Evolutionary conservation across 2,113 vertebrate species (phyloP), one percentile per base, ranked within the genome.

Genomic region (Pitta sordida): DNA sequence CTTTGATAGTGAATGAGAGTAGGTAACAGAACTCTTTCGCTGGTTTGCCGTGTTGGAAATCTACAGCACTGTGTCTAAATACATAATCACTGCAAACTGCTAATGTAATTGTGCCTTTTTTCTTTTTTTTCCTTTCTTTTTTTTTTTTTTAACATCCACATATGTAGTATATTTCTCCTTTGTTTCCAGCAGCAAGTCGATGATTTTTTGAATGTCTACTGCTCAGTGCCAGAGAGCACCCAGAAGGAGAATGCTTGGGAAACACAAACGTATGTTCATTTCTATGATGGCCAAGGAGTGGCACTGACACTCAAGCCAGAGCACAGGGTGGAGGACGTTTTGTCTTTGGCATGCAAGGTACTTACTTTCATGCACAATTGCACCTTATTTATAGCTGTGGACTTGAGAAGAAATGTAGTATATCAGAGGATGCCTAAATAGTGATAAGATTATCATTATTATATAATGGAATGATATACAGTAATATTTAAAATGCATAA

Each of bases 311-410:
- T 99, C 79, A 98, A 98, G 83, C 96, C 96, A 37, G 98, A 99
- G 48, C 98, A 99, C 96, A 98, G 94, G 20, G 98, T 98, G 21
- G 97, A 98, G 49, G 98, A 99, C 85, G 95, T 99, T 92, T 96
- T 99, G 93, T 95, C 97, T 51, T 86, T 98, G 89, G 98, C 98
- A 1, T 99, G 99, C 98, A 99, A 99, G 99, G 99, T 99, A 97
- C 65, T 62, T 5, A 22, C 4, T 90, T 56, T 34, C 10, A 10
- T n/a, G 17, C 30, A 37, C 14, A 19, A 18, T 27, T 79, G 7
- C 6, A n/a, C 16, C 64, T 79, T 29, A 12, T 52, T 79, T 60
- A 44, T 52, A 87, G 15, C 32, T 30, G 34, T 62, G 46, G 56
- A 6, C 34, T 65, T 71, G 13, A 82, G 75, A 75, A 89, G 22